Base-by-base conservation (phyloP, 1,140 invertebrate genomes). In the Monochamus saltuarius region DNA sequence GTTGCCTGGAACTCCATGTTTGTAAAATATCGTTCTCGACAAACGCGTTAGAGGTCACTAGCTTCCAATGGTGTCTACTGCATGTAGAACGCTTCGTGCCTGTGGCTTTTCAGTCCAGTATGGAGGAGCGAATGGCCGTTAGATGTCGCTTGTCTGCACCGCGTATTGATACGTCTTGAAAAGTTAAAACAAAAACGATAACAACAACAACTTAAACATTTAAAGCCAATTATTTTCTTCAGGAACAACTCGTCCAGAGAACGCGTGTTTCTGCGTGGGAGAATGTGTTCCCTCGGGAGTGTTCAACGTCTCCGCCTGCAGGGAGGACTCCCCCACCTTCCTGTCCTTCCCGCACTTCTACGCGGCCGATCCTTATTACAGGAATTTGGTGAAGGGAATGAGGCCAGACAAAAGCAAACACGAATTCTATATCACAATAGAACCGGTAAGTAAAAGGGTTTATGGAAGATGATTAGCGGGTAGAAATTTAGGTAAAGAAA, bases 321-420 rank as follows among this genome's bases (percentile, higher is more conserved):
- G 84, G 58, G 81, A 77, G 65, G 84, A 84, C 17, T 84, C 88
- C 10, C 91, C 91, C 1, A 84, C 86, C 9, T 89, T 86, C 67
- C 77, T 91, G 8, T 89, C 89, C 13, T 84, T 87, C 63, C 91
- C 91, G 1, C 91, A 94, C 78, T 93, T 92, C 79, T 84, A 86
- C 62, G 75, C 84, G 42, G 86, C 87, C 11, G 89, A 91, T 75
- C 77, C 81, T 0, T 76, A 76, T 64, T 84, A 85, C 59, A 60
- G 76, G 11, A 61, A 79, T 45, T 74, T 78, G 56, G 78, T 89
- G 1, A 74, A 79, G 1, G 82, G 82, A 0, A 61, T 84, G 0
- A 56, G 69, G 4, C 81, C 82, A 10, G 65, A 74, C 39, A 68
- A 67, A 54, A 70, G 68, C 1, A 65, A 70, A 55, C 91, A 94